Evolutionary conservation across 2,888 invertebrate genomes (phyloP).

Genomic region (Blomia tropicalis): DNA sequence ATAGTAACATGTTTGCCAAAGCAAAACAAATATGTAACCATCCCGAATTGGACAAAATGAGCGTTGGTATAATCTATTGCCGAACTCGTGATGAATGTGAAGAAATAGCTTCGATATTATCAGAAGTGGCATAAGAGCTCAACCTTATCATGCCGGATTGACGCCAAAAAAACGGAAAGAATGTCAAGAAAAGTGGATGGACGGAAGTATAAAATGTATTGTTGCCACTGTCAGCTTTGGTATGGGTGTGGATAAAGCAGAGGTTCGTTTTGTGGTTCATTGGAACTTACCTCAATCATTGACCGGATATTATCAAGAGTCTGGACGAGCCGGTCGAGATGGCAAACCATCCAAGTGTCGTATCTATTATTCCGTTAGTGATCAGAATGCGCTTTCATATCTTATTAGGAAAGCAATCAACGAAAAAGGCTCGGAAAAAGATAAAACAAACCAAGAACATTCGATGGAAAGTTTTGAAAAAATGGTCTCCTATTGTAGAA

Average conservation of each 20-base stretch:
- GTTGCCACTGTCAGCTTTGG: constrained; percentile 96
- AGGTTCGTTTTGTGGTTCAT: constrained; percentile 82
- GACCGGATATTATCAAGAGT: constrained; percentile 93
- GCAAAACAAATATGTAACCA: background rate
- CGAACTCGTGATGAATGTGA: constrained; percentile 80
- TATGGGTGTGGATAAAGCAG: constrained; percentile 95
- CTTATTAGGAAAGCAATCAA: constrained; percentile 53
- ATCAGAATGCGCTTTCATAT: constrained; percentile 64
- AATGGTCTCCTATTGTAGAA: constrained; percentile 67
- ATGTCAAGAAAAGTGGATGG: constrained; percentile 81
- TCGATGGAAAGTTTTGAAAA: constrained; percentile 60
- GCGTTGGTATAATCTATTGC: constrained; percentile 84
- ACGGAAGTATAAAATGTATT: constrained; percentile 69
- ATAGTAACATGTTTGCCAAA: background rate
- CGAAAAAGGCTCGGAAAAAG: constrained; percentile 23
- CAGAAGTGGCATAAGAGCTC: constrained; percentile 53
- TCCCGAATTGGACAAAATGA: constrained; percentile 34
- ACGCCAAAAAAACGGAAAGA: constrained; percentile 42
- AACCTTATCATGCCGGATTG: constrained; percentile 74
- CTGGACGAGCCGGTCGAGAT: constrained; percentile 88
- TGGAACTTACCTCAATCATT: constrained; percentile 77
- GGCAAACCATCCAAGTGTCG: constrained; percentile 73
- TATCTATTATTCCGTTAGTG: constrained; percentile 68
- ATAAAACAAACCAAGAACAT: constrained; percentile 40
- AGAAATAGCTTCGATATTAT: constrained; percentile 58